Base-by-base conservation (phyloP, 1,140 invertebrate species). In the Lutraria rhynchaena region DNA sequence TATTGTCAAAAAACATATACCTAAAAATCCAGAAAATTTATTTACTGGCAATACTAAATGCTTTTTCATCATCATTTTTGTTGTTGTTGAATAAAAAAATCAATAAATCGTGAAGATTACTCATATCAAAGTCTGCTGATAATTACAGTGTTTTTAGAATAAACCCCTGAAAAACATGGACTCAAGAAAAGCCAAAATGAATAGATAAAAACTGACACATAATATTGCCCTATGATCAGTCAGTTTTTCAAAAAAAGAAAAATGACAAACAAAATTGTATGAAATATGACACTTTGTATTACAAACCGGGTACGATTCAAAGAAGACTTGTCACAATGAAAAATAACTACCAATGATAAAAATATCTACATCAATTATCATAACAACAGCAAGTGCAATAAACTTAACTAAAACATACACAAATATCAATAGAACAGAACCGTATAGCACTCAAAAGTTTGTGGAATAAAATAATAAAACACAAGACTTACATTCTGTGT, bases 211-310 rank as follows among this genome's bases (percentile, higher is more conserved):
- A 65, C 63, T 49, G 63, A 51, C 63, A 67, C 15, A 15, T 15
- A 67, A n/a, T n/a, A 27, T 49, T 67, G 63, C 63, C 63, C 63
- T 67, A 67, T 67, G 24, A 17, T 17, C 63, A 67, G 63, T 67
- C 63, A 46, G 63, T 31, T 29, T 27, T 1, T 11, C n/a, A 17
- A 19, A 46, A 27, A 46, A 9, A 67, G 29, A 49, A 67, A 24
- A 29, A 49, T 29, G 31, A 41, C 5, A 41, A 41, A 41, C 37
- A 15, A 41, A 41, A 41, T 7, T 41, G 15, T 41, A 41, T 41
- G 37, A 49, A 67, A 67, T 67, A 67, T 67, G 63, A 49, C 63
- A 67, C 63, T 67, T 44, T n/a, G n/a, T 19, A 49, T 51, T 19
- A 51, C 44, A 46, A 51, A 37, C 44, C 37, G 63, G 63, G 17